Conservation (phyloP, 2,888 invertebrate genomes). For the Merodon equestris region DNA sequence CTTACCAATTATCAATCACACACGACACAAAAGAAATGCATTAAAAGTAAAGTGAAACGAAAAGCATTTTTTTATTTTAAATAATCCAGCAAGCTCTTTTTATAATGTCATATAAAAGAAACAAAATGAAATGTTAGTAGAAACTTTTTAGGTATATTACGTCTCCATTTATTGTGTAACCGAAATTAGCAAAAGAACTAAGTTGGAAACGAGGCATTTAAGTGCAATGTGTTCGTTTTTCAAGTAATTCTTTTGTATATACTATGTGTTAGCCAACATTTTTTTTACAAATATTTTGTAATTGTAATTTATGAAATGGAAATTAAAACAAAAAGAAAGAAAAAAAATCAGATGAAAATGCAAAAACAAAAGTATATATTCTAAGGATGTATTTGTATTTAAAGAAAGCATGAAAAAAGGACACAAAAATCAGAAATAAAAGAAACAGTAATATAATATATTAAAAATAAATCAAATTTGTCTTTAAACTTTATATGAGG, state of each 20-base stretch:
- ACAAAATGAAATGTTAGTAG: slow-evolving; percentile 21
- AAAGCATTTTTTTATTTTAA: slow-evolving; percentile 15
- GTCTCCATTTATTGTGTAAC: slow-evolving; percentile 47
- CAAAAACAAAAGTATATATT: slow-evolving; percentile 45
- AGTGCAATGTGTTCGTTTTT: slow-evolving; percentile 18
- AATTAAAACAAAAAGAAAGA: no score
- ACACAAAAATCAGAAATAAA: slow-evolving; percentile 23
- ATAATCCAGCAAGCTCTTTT: slow-evolving; percentile 49
- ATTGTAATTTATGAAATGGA: slow-evolving; percentile 62
- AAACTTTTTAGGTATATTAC: slow-evolving; percentile 43
- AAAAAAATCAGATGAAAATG: no score
- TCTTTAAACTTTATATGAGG: no score
- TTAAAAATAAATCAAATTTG: no score
- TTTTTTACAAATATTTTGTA: slow-evolving; percentile 67
- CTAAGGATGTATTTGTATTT: slow-evolving; percentile 54
- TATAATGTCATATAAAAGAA: background rate
- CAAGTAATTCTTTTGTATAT: slow-evolving; percentile 57
- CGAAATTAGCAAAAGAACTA: slow-evolving; percentile 27
- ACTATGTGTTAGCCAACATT: slow-evolving; percentile 61
- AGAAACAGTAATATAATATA: slow-evolving; percentile 49
- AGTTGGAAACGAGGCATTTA: slow-evolving; percentile 33
- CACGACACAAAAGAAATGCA: slow-evolving; percentile 25
- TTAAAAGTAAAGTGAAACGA: slow-evolving; percentile 28
- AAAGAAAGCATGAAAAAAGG: slow-evolving; percentile 27
- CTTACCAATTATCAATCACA: slow-evolving; percentile 51